Evolutionary conservation across 35 echinoderm and acorn worm genomes (phyloP).

Genomic region (Anneissia japonica): DNA sequence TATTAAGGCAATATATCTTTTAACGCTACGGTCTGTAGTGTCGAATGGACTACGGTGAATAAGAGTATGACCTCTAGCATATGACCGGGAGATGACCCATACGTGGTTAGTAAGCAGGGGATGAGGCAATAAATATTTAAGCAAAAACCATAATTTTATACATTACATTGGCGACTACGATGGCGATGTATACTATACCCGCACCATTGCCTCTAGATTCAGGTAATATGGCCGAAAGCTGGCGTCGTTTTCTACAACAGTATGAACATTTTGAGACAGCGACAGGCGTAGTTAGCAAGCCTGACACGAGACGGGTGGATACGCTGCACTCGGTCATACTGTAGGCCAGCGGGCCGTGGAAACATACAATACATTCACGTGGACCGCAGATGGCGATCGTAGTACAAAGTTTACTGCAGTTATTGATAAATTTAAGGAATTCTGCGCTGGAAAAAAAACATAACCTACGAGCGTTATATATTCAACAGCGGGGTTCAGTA

Average conservation of each 20-base stretch:
- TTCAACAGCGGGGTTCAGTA: constrained; percentile 49
- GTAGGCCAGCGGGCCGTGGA: constrained; percentile 44
- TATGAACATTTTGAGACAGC: constrained; percentile 47
- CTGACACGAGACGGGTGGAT: constrained; percentile 18
- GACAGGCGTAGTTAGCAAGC: constrained; percentile 19
- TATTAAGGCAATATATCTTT: too few species aligned
- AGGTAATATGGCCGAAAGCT: constrained; percentile 16
- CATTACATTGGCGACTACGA: background rate
- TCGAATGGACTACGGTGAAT: too few species aligned
- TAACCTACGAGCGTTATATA: constrained; percentile 52
- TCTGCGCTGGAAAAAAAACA: constrained; percentile 50
- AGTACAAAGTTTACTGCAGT: constrained; percentile 26
- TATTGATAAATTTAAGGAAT: constrained; percentile 31
- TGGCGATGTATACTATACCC: constrained; percentile 43
- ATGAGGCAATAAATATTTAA: too few species aligned
- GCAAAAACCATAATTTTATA: too few species aligned
- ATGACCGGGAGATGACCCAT: too few species aligned
- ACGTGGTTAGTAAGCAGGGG: too few species aligned
- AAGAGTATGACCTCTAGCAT: too few species aligned
- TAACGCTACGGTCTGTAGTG: too few species aligned
- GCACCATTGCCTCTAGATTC: constrained; percentile 29
- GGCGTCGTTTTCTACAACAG: constrained; percentile 38
- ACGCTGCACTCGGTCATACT: constrained; percentile 54
- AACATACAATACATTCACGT: constrained; percentile 57
- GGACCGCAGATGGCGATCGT: constrained; percentile 19